Conservation (phyloP, 2,888 invertebrate species). For the Elegia similella region DNA sequence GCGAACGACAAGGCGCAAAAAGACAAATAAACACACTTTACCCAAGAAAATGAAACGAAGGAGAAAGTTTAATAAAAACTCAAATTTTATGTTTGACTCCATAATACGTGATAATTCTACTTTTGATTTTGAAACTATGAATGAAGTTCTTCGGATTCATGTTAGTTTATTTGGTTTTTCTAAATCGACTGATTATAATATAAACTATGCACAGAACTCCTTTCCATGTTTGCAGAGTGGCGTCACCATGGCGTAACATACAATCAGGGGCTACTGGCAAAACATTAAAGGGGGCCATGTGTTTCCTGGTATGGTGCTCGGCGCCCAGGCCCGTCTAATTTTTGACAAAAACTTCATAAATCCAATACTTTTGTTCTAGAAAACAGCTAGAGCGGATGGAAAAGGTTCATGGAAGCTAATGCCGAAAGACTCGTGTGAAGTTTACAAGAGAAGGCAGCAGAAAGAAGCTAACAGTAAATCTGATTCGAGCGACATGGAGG, state of each 20-base stretch:
- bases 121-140: constrained; percentile 36
- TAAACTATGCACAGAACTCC: no score
- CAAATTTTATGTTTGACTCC: not conserved
- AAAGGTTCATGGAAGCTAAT: constrained; percentile 48
- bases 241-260: no score
- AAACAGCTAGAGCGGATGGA: constrained; percentile 31
- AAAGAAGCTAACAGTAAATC: constrained; percentile 21
- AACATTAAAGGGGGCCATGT: no score
- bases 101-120: constrained; percentile 14
- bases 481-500: not conserved
- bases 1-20: not conserved
- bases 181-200: no score
- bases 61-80: not conserved
- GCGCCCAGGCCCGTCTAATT: no score
- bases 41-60: not conserved
- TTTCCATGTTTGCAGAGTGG: no score
- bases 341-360: no score
- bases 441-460: constrained; percentile 46
- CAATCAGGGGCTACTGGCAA: no score
- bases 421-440: constrained; percentile 60
- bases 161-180: constrained; percentile 29
- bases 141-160: constrained; percentile 36
- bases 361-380: constrained; percentile 37
- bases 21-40: not conserved
- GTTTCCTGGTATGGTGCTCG: no score